phyloP scores from a whole-genome alignment of 2,797 vertebrate species.

The Aphelocoma californica region DNA sequence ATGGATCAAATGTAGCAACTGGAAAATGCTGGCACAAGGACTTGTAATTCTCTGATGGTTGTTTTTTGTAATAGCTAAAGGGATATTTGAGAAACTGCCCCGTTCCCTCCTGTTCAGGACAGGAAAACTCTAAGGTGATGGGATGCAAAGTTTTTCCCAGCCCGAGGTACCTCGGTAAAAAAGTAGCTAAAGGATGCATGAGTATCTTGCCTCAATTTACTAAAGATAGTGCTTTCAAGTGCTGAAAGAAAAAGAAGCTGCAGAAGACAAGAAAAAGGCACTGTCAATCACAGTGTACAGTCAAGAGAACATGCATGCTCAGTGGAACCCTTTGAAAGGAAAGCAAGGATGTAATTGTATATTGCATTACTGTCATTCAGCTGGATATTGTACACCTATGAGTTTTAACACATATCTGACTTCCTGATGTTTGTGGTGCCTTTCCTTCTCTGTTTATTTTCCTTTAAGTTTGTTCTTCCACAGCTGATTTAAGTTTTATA shows the following conservation, averaged over 20 bases:
- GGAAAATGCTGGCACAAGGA: background rate
- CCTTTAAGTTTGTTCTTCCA: background rate
- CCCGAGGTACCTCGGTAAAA: background rate
- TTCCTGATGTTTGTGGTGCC: background rate
- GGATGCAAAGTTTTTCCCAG: background rate
- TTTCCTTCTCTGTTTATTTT: background rate
- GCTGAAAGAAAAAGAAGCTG: background rate
- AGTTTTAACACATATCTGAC: background rate
- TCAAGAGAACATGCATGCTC: background rate
- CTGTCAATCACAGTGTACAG: background rate
- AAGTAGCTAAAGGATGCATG: background rate
- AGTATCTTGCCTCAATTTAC: background rate
- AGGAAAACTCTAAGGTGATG: background rate
- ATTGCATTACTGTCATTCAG: background rate
- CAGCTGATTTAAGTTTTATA: background rate
- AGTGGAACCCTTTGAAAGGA: background rate
- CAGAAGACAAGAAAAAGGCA: background rate
- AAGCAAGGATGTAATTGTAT: background rate
- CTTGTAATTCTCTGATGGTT: background rate
- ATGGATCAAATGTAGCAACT: background rate
- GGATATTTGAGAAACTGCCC: background rate
- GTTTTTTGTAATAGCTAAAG: background rate
- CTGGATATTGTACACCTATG: background rate
- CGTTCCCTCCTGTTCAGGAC: background rate
- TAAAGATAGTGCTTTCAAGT: conserved; percentile 2